Conservation (phyloP, 1,140 invertebrate genomes). For the Bombus vancouverensis region DNA sequence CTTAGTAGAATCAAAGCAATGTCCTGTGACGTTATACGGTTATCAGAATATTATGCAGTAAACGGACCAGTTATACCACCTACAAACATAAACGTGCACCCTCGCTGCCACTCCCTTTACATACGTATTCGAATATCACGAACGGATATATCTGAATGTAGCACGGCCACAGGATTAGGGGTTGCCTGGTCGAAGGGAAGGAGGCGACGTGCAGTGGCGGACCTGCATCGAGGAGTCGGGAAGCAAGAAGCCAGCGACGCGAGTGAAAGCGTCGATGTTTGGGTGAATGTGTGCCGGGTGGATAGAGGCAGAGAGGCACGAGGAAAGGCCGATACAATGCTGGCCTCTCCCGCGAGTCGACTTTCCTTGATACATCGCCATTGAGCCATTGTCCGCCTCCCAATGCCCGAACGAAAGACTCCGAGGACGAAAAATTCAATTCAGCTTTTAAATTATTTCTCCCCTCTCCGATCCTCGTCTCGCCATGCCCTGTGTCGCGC, state of each 20-base stretch:
- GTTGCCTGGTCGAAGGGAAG: background rate
- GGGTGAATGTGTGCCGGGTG: slow-evolving; percentile 48
- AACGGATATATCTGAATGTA: slow-evolving; percentile 46
- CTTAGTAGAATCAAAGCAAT: slow-evolving; percentile 15
- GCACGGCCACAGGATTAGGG: slow-evolving; percentile 32
- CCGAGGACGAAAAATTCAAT: slow-evolving; percentile 83
- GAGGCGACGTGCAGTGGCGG: slow-evolving; percentile 25
- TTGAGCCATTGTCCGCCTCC: slow-evolving; percentile 83
- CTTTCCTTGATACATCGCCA: slow-evolving; percentile 83
- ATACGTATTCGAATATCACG: slow-evolving; percentile 33
- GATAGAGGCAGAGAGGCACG: slow-evolving; percentile 64
- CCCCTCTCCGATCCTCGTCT: slow-evolving; percentile 49
- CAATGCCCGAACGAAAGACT: slow-evolving; percentile 82
- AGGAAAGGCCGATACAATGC: slow-evolving; percentile 83
- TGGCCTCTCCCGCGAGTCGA: slow-evolving; percentile 82
- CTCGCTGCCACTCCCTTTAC: background rate
- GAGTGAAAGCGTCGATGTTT: slow-evolving; percentile 49
- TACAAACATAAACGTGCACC: slow-evolving; percentile 18
- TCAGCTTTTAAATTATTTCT: slow-evolving; percentile 83
- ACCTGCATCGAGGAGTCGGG: slow-evolving; percentile 43
- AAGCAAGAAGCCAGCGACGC: slow-evolving; percentile 29
- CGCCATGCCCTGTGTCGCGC: slow-evolving; percentile 52
- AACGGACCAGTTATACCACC: slow-evolving; percentile 1
- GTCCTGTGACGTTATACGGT: slow-evolving; percentile 3
- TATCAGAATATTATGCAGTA: slow-evolving; percentile 28